Evolutionary conservation across 2,888 invertebrate species (phyloP).

Genomic region (Dioctria rufipes): DNA sequence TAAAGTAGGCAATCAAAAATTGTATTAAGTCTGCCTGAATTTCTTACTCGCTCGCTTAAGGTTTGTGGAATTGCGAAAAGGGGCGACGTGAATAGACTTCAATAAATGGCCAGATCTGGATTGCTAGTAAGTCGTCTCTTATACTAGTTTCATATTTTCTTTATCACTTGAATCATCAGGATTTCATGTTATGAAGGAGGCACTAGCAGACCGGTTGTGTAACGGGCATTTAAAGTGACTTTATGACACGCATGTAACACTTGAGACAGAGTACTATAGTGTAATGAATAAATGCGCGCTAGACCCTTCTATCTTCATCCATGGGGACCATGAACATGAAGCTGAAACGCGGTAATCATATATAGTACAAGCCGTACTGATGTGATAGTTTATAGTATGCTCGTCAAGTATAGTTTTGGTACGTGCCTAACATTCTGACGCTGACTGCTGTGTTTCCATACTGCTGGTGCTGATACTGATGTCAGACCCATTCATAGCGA

Average conservation of each 20-base stretch:
- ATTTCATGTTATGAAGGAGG: slow-evolving; percentile 26
- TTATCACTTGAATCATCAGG: slow-evolving; percentile 38
- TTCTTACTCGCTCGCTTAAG: slow-evolving; percentile 20
- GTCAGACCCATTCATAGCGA: not conserved
- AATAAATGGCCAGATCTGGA: not conserved
- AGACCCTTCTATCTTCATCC: slow-evolving; percentile 4
- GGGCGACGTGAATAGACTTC: slow-evolving; percentile 44
- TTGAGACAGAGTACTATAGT: not conserved
- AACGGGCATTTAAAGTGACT: slow-evolving; percentile 48
- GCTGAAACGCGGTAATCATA: slow-evolving; percentile 1
- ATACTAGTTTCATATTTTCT: slow-evolving; percentile 39
- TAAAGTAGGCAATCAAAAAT: not conserved
- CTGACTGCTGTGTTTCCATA: too few relatives aligned
- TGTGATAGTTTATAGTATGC: slow-evolving; percentile 28
- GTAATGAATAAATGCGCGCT: not conserved
- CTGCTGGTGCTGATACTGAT: not conserved
- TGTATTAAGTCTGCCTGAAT: slow-evolving; percentile 15
- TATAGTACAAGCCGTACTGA: not conserved
- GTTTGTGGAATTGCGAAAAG: slow-evolving; percentile 42
- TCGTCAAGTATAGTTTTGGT: slow-evolving; percentile 31
- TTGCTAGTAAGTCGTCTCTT: not conserved
- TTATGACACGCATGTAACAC: slow-evolving; percentile 42
- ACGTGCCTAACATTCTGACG: slow-evolving; percentile 50
- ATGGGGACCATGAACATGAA: slow-evolving; percentile 21
- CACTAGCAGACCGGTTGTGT: slow-evolving; percentile 25